These are phyloP conservation scores for Calyptomena viridis DNA, from an alignment of 2,113 vertebrate genomes.

Conservation along the genomic window DNA sequence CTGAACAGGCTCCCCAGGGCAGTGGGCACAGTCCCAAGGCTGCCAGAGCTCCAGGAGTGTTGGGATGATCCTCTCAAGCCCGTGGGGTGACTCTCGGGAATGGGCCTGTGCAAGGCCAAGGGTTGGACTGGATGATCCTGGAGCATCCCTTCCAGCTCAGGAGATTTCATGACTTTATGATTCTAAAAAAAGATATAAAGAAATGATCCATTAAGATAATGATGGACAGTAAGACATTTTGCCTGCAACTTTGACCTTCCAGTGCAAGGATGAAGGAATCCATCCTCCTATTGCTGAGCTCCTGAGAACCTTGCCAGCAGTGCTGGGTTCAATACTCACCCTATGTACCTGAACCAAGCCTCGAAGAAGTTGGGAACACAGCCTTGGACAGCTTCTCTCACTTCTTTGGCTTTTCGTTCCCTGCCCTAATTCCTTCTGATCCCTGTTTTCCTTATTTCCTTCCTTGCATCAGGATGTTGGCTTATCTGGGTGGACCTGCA, in stretches of 20 bases:
- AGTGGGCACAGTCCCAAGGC: background rate
- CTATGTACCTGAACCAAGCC: background rate
- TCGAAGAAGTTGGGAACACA: background rate
- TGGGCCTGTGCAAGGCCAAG: background rate
- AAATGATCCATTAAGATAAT: background rate
- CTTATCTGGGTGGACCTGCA: background rate
- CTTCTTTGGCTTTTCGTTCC: background rate
- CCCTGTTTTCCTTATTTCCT: background rate
- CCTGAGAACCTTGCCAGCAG: background rate
- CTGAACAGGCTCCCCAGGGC: background rate
- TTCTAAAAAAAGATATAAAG: background rate
- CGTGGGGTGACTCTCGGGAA: background rate
- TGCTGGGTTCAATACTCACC: background rate
- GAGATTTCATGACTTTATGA: background rate
- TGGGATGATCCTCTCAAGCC: background rate
- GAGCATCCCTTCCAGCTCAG: fast-evolving
- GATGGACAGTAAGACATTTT: background rate
- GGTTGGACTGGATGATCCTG: fast-evolving
- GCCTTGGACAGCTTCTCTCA: background rate
- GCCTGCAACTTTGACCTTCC: background rate
- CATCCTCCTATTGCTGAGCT: background rate
- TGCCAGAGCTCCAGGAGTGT: background rate
- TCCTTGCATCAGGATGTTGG: background rate
- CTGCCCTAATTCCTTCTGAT: background rate
- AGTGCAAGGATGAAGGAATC: background rate